A percentile compares a stretch with the other conserved stretches of the same genome.
Conservation (phyloP, 2,888 invertebrate genomes). For the Pantelozetes paolii region DNA sequence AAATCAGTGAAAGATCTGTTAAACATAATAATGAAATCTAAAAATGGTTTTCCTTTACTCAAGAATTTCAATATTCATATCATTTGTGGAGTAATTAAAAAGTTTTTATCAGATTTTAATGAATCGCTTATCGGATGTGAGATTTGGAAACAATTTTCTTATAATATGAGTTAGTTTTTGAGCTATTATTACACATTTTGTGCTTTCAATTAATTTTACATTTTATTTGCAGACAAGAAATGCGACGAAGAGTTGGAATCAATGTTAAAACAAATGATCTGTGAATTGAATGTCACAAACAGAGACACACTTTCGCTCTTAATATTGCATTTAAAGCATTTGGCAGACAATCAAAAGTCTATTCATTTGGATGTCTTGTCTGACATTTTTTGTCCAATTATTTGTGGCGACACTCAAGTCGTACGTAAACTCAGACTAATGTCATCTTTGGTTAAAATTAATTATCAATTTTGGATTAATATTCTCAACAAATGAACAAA, state of each 20-base stretch:
- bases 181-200: neutral
- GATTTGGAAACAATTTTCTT: slow-evolving; percentile 45
- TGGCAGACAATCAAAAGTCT: slow-evolving; percentile 32
- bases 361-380: slow-evolving; percentile 6
- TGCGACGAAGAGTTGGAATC: slow-evolving; percentile 14
- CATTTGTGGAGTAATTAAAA: slow-evolving; percentile 39
- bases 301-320: slow-evolving; percentile 37
- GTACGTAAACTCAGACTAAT: slow-evolving; percentile 28
- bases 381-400: slow-evolving; percentile 36
- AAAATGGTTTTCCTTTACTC: slow-evolving; percentile 30
- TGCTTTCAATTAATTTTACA: neutral
- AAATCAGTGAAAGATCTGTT: slow-evolving; percentile 38
- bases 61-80: slow-evolving; percentile 27
- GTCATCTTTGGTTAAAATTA: slow-evolving; percentile 10
- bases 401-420: slow-evolving; percentile 37
- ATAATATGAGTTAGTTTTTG: slow-evolving; percentile 32
- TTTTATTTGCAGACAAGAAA: slow-evolving; percentile 30
- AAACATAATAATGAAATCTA: slow-evolving; percentile 11
- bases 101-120: slow-evolving; percentile 34
- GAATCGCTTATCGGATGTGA: slow-evolving; percentile 45
- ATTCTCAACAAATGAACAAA: neutral
- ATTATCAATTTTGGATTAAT: slow-evolving; percentile 1
- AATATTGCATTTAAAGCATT: slow-evolving; percentile 37
- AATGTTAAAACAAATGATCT: slow-evolving; percentile 5
- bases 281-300: slow-evolving; percentile 23